These are phyloP conservation scores for Epistrophella euchroma DNA, from an alignment of 2,888 invertebrate species.

Conservation along the genomic window DNA sequence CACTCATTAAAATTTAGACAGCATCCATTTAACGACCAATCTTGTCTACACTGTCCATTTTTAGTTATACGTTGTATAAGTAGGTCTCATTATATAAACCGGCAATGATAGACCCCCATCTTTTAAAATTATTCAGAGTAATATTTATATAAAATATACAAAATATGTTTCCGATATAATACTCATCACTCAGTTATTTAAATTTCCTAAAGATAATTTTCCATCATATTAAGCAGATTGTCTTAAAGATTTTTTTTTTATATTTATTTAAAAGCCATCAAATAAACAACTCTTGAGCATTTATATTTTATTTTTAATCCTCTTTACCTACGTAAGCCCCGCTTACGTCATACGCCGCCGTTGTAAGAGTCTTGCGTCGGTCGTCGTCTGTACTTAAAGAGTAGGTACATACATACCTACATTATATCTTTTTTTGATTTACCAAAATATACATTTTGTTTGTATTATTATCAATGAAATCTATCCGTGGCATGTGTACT, in stretches of 20 bases:
- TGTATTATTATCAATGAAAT: conserved; percentile 71
- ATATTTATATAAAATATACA: neutral
- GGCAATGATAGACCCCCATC: neutral
- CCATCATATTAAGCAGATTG: conserved; percentile 15
- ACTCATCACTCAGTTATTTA: neutral
- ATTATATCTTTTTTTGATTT: conserved; percentile 50
- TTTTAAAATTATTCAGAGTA: neutral
- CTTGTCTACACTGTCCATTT: no score
- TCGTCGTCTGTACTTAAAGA: conserved; percentile 46
- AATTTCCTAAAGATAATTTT: conserved; percentile 7
- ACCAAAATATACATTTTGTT: conserved; percentile 46
- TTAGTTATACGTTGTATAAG: neutral
- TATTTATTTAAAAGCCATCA: conserved; percentile 50
- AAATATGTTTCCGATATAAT: neutral
- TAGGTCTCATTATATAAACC: neutral
- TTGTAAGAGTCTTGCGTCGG: conserved; percentile 33
- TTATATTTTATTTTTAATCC: conserved; percentile 56
- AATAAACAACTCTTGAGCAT: conserved; percentile 38
- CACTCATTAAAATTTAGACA: no score
- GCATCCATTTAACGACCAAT: no score
- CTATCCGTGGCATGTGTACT: conserved; percentile 57
- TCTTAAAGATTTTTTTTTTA: conserved; percentile 3
- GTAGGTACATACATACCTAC: conserved; percentile 9
- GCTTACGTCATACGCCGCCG: conserved; percentile 63
- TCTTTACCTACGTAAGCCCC: conserved; percentile 54